Conservation (phyloP, 2,113 vertebrate species). For the Cranoglanis bouderius region DNA sequence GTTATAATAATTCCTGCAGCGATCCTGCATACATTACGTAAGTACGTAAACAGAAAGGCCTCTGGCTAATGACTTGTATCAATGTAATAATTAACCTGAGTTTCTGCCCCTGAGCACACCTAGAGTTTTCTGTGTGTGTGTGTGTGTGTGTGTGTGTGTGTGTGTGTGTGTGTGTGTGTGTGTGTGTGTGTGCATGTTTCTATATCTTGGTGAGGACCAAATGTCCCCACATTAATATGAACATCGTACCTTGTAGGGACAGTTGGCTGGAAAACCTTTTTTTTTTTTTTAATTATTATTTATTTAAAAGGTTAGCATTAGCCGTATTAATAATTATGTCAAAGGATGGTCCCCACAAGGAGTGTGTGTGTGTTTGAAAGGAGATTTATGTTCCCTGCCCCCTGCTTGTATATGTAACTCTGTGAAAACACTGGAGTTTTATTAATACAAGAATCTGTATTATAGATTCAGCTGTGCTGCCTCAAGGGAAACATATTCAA, state of each 20-base stretch:
- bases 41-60: conserved; percentile 32
- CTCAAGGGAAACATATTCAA: conserved; percentile 28
- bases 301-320: background rate
- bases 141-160: background rate
- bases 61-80: conserved; percentile 48
- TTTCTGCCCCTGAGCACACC: background rate
- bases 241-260: background rate
- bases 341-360: background rate
- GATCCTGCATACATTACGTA: conserved; percentile 30
- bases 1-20: conserved; percentile 20
- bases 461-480: conserved; percentile 24
- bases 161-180: background rate
- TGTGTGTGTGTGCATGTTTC: too few species aligned
- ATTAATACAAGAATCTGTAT: conserved; percentile 32
- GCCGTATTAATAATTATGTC: too few species aligned
- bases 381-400: conserved; percentile 18
- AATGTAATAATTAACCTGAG: conserved; percentile 35
- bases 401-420: background rate
- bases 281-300: background rate
- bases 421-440: conserved; percentile 1
- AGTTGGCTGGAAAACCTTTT: background rate
- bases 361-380: conserved; percentile 4
- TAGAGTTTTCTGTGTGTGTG: background rate
- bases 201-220: background rate
- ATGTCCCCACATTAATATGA: background rate